Evolutionary conservation across 2,888 invertebrate species (phyloP), one percentile per base, ranked within the genome.

Genomic region (Orthosia cruda): DNA sequence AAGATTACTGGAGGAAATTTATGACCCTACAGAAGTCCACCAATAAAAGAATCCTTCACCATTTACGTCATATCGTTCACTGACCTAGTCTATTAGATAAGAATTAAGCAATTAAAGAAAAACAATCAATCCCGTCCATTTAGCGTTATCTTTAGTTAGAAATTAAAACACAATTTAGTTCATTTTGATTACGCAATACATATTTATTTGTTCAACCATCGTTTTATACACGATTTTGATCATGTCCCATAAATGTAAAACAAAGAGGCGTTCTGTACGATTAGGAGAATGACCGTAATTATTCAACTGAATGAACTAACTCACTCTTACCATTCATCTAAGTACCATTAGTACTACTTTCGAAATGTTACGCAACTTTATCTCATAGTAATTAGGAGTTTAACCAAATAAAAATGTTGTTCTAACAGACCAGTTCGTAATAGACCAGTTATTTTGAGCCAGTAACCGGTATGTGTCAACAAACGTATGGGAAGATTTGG

Each of bases 321-420:
- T 58, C 16, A 69, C 23, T 54, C 45, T 12, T 20, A 52, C 59
- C 50, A 65, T 11, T n/a, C 13, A 2, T 55, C 1, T 62, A 20
- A 49, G n/a, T n/a, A 57, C 7, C 40, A 20, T 26, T 52, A 45
- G 1, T 59, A 61, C 15, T 32, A 66, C 67, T 81, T 81, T 81
- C 63, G 16, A 72, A 72, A 57, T 72, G 47, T 81, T 76, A 49
- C 62, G 62, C 63, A 76, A 80, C 20, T 11, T 72, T 80, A 59
- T 68, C 61, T 68, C 2, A 2, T 16, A 20, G 45, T 55, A 69
- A 80, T 69, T 74, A 62, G 20, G 15, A 5, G 20, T n/a, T 52
- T 47, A 63, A 66, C 69, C 15, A 63, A 71, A 69, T 40, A 16
- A 69, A 73, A 74, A 69, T 55, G 50, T 66, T 32, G 26, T 40